Evolutionary conservation across 2,797 vertebrate genomes (phyloP).

Genomic region (Petrocephalus schoutedeni): DNA sequence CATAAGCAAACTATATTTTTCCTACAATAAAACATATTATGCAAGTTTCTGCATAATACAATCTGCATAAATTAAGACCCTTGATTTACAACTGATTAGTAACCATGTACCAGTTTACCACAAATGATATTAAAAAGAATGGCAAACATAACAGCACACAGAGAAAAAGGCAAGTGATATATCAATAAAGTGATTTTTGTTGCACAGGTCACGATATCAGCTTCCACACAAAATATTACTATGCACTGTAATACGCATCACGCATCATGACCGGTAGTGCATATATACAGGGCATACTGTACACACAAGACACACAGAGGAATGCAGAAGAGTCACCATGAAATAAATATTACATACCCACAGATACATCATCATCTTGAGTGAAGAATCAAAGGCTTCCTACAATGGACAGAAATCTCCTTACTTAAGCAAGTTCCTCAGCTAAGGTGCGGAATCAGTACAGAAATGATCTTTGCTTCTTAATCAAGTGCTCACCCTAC

Average conservation of each 20-base stretch:
- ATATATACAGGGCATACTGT: not conserved
- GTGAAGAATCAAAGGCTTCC: slow-evolving; percentile 65
- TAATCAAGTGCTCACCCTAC: slow-evolving; percentile 62
- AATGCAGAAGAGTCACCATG: slow-evolving; percentile 15
- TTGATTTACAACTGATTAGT: not conserved
- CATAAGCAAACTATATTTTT: not conserved
- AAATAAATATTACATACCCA: slow-evolving; percentile 75
- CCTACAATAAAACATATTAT: not conserved
- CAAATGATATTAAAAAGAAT: not conserved
- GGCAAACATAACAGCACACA: not conserved
- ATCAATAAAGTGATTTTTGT: not conserved
- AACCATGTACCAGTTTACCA: not conserved
- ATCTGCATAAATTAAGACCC: not conserved
- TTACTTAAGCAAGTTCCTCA: slow-evolving; percentile 74
- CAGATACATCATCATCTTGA: slow-evolving; percentile 87
- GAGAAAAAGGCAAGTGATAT: not conserved
- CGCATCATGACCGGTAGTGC: slow-evolving; percentile 2
- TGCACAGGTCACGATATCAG: not conserved
- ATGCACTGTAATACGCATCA: not conserved
- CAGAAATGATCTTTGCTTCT: slow-evolving; percentile 59
- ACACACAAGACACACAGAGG: slow-evolving; percentile 9
- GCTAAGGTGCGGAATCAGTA: slow-evolving; percentile 65
- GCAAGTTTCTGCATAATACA: not conserved
- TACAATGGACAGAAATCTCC: slow-evolving; percentile 69
- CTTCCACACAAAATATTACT: not conserved